Conservation (phyloP, 2,113 vertebrate genomes). For the Carollia perspicillata region DNA sequence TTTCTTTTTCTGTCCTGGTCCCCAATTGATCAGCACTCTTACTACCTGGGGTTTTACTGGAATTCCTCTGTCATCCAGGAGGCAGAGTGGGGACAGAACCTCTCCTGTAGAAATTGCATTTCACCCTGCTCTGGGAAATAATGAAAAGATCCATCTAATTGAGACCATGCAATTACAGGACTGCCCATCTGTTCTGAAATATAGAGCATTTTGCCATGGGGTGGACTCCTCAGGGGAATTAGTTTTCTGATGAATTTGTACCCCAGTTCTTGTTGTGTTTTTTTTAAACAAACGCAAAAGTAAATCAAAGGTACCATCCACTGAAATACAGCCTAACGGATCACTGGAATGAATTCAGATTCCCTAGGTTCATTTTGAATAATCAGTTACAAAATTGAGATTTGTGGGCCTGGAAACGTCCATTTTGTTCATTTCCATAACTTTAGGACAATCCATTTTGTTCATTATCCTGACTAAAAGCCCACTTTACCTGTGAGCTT, state of each 20-base stretch:
- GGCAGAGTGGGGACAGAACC: not conserved
- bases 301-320: accelerated
- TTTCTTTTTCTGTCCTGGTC: conserved; percentile 29
- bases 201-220: accelerated
- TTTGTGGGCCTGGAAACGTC: conserved; percentile 47
- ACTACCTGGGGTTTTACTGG: accelerated
- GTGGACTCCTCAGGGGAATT: not conserved
- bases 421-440: not conserved
- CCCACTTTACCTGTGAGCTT: not conserved
- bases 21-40: accelerated
- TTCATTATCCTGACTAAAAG: conserved; percentile 21
- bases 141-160: not conserved
- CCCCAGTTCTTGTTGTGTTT: accelerated
- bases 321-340: not conserved
- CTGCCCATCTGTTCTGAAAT: not conserved
- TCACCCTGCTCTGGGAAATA: not conserved
- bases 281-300: not conserved
- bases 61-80: accelerated
- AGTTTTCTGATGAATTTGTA: not conserved
- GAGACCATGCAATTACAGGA: accelerated
- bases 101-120: accelerated
- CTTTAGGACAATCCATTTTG: not conserved
- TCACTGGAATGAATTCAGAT: not conserved
- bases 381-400: conserved; percentile 44
- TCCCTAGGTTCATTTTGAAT: conserved; percentile 17